phyloP scores from a whole-genome alignment of 2,888 invertebrate species.

The Ommatoiulus sabulosus region DNA sequence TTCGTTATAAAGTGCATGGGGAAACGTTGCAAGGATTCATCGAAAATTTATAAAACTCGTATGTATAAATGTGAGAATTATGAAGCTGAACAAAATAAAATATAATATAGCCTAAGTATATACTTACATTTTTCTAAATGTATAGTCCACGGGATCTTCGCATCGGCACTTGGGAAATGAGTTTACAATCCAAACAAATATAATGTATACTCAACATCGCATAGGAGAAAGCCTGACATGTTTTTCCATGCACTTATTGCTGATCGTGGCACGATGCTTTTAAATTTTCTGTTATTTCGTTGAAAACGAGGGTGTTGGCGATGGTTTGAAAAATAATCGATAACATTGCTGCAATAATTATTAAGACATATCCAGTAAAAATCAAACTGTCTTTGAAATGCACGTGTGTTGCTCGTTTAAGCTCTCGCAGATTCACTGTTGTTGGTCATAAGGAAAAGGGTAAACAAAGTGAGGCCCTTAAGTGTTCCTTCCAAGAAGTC shows the following conservation, averaged over 20 bases:
- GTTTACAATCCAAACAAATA: background rate
- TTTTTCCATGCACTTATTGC: too few species aligned
- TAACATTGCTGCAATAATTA: background rate
- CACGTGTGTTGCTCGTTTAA: background rate
- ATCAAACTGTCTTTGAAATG: background rate
- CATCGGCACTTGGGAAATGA: background rate
- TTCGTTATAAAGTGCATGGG: too few species aligned
- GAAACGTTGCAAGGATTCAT: too few species aligned
- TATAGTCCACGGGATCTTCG: background rate
- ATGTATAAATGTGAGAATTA: too few species aligned
- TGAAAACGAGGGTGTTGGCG: background rate
- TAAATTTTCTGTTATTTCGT: too few species aligned
- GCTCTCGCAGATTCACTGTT: background rate
- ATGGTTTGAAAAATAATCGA: background rate
- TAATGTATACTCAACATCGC: too few species aligned
- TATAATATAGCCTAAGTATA: background rate
- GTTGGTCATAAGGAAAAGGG: background rate
- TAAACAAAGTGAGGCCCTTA: constrained; percentile 20
- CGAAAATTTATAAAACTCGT: too few species aligned
- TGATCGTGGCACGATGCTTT: too few species aligned
- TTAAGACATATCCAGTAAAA: background rate
- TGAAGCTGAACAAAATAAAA: background rate
- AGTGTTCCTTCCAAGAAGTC: constrained; percentile 14
- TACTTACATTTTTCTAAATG: background rate
- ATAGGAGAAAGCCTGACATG: too few species aligned